A percentile compares a stretch with the other conserved stretches of the same genome.
These are phyloP conservation scores for Hafferia zeledoni DNA, from an alignment of 2,797 vertebrate species.

Conservation along the genomic window DNA sequence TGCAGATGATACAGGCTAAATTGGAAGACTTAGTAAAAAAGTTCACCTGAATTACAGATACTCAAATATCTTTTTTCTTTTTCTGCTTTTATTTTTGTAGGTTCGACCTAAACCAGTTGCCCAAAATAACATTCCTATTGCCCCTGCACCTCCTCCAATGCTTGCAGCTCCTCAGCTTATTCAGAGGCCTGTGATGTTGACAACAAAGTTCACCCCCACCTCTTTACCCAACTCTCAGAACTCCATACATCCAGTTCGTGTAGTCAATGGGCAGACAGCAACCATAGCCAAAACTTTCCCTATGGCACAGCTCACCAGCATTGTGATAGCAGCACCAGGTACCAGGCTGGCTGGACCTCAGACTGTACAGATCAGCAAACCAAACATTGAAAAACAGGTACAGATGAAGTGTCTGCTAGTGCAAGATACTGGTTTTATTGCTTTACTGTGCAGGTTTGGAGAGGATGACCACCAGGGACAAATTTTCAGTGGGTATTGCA, in stretches of 20 bases:
- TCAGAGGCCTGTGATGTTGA: slow-evolving; percentile 95
- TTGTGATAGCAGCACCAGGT: slow-evolving; percentile 92
- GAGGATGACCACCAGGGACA: not conserved
- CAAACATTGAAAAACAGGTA: slow-evolving; percentile 92
- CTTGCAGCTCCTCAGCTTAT: slow-evolving; percentile 96
- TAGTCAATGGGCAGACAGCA: slow-evolving; percentile 93
- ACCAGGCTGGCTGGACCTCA: slow-evolving; percentile 85
- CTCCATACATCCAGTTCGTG: slow-evolving; percentile 96
- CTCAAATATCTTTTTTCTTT: not conserved
- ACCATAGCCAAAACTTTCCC: slow-evolving; percentile 87
- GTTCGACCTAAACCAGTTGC: slow-evolving; percentile 91
- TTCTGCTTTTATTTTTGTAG: slow-evolving; percentile 70
- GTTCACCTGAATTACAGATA: not conserved
- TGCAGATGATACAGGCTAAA: not conserved
- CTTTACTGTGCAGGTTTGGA: not conserved
- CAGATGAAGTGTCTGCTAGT: not conserved
- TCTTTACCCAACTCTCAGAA: slow-evolving; percentile 88
- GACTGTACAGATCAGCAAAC: slow-evolving; percentile 94
- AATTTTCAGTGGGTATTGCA: not conserved
- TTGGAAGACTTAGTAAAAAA: not conserved
- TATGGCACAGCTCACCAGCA: slow-evolving; percentile 90
- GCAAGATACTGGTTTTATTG: not conserved
- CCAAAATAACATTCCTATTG: slow-evolving; percentile 95
- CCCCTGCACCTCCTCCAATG: slow-evolving; percentile 96
- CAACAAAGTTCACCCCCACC: slow-evolving; percentile 90